Conservation (phyloP, 2,888 invertebrate genomes). For the Molanna angustata region DNA sequence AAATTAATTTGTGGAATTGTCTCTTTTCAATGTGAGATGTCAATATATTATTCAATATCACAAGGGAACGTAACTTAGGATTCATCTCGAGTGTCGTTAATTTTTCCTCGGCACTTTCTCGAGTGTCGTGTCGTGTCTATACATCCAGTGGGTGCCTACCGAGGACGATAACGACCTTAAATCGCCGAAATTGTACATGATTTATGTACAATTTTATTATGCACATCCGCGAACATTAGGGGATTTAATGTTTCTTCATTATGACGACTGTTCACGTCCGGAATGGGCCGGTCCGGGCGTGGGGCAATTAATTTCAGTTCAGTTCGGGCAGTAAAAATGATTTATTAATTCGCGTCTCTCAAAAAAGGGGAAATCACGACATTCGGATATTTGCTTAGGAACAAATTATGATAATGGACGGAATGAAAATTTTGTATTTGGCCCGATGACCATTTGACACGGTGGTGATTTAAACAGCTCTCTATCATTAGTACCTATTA, state of each 20-base stretch:
- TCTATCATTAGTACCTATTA: too few species aligned
- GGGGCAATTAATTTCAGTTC: conserved; percentile 24
- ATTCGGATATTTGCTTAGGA: conserved; percentile 15
- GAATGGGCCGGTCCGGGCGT: conserved; percentile 6
- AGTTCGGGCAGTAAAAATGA: conserved; percentile 22
- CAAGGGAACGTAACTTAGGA: too few species aligned
- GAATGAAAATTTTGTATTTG: background rate
- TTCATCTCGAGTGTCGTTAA: too few species aligned
- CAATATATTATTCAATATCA: too few species aligned
- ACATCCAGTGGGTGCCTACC: too few species aligned
- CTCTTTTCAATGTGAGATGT: too few species aligned
- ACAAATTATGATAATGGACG: background rate
- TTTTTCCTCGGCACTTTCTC: too few species aligned
- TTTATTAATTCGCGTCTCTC: conserved; percentile 20
- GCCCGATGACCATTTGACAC: too few species aligned
- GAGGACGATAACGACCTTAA: conserved; percentile 11
- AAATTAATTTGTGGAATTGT: too few species aligned
- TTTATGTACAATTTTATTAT: conserved; percentile 26
- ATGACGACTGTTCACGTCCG: conserved; percentile 26
- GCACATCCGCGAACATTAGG: conserved; percentile 25
- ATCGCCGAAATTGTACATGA: conserved; percentile 22
- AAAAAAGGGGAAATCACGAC: conserved; percentile 19
- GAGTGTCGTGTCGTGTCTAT: too few species aligned
- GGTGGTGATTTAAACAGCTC: too few species aligned
- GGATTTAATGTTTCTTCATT: conserved; percentile 27